Conservation (phyloP, 2,113 vertebrate genomes). For the Dryoscopus gambensis region DNA sequence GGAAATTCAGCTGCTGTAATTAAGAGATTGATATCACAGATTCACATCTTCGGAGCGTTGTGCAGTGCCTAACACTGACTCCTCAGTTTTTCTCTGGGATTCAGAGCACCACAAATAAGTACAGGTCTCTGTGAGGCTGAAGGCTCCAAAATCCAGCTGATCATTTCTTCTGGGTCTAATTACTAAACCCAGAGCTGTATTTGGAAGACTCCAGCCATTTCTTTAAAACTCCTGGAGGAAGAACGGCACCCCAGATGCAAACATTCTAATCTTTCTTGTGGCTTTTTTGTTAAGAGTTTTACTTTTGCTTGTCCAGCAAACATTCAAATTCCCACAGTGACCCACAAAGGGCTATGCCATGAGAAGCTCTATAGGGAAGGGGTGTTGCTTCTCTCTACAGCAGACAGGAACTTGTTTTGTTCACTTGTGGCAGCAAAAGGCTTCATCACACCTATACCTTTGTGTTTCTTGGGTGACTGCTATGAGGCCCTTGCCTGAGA, state of each 20-base stretch:
- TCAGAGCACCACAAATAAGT: neutral
- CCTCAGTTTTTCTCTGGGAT: neutral
- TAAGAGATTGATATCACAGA: neutral
- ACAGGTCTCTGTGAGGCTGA: neutral
- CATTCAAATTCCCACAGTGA: neutral
- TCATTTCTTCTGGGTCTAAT: neutral
- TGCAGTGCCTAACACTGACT: neutral
- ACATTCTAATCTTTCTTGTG: neutral
- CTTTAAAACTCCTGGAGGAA: neutral
- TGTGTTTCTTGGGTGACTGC: neutral
- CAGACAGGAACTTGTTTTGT: neutral
- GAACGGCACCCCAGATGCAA: neutral
- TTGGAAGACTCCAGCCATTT: neutral
- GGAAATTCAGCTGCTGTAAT: neutral
- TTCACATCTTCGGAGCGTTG: neutral
- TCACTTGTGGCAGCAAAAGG: neutral
- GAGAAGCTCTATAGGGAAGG: neutral
- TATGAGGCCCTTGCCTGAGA: accelerated
- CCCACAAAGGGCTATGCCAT: neutral
- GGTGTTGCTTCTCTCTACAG: neutral
- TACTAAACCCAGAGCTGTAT: neutral
- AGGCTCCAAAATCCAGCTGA: neutral
- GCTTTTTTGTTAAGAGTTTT: neutral
- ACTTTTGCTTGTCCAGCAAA: neutral
- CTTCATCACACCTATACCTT: neutral